phyloP scores from a whole-genome alignment of 2,113 vertebrate species.

The Stegastes partitus region DNA sequence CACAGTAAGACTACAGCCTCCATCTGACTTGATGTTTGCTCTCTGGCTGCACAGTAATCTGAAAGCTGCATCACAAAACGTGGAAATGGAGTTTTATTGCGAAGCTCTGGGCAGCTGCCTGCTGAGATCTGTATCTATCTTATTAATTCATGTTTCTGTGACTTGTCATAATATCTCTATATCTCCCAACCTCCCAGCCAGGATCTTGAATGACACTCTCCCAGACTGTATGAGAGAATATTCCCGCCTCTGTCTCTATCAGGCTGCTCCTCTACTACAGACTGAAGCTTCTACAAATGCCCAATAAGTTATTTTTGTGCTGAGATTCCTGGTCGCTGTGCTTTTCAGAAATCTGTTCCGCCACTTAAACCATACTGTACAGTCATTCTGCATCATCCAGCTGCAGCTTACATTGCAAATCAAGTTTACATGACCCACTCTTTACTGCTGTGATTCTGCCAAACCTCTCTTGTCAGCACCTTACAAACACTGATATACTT shows the following conservation, averaged over 20 bases:
- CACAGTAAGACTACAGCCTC: constrained; percentile 8
- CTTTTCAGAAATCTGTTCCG: background rate
- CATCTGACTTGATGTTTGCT: constrained; percentile 29
- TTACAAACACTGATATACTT: too few species aligned
- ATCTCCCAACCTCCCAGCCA: constrained; percentile 1
- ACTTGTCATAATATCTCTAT: constrained; percentile 10
- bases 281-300: too few species aligned
- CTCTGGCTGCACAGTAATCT: constrained; percentile 35
- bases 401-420: background rate
- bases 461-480: too few species aligned
- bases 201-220: constrained; percentile 16
- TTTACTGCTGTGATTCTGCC: background rate
- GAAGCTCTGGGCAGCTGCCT: constrained; percentile 34
- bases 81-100: constrained; percentile 36
- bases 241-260: too few species aligned
- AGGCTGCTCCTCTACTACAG: too few species aligned
- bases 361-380: background rate
- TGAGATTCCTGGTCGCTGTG: too few species aligned
- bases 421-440: background rate
- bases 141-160: constrained; percentile 35
- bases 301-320: too few species aligned
- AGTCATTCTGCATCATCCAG: background rate
- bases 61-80: constrained; percentile 27
- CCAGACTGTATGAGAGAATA: background rate
- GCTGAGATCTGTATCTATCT: constrained; percentile 30